These are phyloP conservation scores for Rhynchonycteris naso DNA, from an alignment of 2,797 vertebrate species.

Conservation along the genomic window DNA sequence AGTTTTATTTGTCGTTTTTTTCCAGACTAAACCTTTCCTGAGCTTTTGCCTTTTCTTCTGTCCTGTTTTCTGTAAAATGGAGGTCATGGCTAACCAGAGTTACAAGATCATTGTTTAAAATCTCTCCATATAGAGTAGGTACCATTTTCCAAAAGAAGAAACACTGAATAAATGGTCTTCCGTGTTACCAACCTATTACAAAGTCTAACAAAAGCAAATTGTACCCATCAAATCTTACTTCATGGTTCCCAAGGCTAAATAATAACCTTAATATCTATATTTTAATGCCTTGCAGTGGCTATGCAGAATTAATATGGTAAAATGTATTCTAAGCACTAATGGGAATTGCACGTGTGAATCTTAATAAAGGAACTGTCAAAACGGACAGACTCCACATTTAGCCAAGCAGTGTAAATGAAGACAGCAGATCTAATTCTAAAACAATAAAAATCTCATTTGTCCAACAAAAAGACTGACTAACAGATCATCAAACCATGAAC, in stretches of 20 bases:
- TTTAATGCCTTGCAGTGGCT: neutral
- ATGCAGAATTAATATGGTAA: neutral
- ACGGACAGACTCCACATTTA: neutral
- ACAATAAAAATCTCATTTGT: neutral
- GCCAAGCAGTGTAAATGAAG: neutral
- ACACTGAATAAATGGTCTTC: neutral
- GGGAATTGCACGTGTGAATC: neutral
- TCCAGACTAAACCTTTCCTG: neutral
- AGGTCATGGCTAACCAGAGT: neutral
- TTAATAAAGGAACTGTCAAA: neutral
- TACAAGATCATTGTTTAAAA: neutral
- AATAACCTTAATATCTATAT: neutral
- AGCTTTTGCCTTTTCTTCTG: neutral
- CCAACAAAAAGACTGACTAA: neutral
- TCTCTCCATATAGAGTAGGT: neutral
- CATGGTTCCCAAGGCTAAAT: neutral
- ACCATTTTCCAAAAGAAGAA: neutral
- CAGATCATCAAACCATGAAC: neutral
- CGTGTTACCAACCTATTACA: neutral
- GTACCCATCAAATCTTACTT: neutral
- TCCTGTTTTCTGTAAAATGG: conserved; percentile 27
- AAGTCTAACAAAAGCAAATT: neutral
- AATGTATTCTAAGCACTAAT: neutral
- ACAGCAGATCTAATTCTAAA: neutral
- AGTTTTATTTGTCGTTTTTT: neutral